Evolutionary conservation across 2,888 invertebrate genomes (phyloP), one percentile per base, ranked within the genome.

Genomic region (Morinoia aosen): DNA sequence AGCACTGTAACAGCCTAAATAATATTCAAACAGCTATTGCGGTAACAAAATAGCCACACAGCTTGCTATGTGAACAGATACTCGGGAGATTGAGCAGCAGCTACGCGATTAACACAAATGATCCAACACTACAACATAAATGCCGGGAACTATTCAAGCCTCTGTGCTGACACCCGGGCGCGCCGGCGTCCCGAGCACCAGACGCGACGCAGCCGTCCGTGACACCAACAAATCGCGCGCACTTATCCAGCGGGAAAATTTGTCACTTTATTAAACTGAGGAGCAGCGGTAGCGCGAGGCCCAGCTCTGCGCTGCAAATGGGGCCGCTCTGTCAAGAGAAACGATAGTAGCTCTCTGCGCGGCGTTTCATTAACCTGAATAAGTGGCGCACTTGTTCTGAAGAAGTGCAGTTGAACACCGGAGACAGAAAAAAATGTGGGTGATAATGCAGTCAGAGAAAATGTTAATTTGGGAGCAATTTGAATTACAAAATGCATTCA

Each of bases 261-360:
- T 93, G 93, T 93, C 93, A 93, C 93, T 93, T 93, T 93, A 93
- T 93, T 93, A 93, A 93, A 93, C 57, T 48, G 90, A 90, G 90
- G 90, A 90, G 90, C 90, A 90, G 90, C 90, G 90, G 40, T 33
- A 19, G 90, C 40, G 11, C 40, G 90, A 90, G 90, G 90, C 90
- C 48, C 90, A 40, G 40, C 39, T 39, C 90, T 16, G 40, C 90
- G 48, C 90, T 90, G 90, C 90, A 90, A 90, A 90, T 90, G 90
- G 90, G 48, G 90, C 90, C 39, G 90, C 90, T 90, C 48, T 48
- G 90, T 90, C 90, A 90, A 39, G 48, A 90, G 90, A 90, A 90
- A 90, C 90, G 90, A 90, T 90, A 90, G 90, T 48, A 48, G 90
- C 90, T 90, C 90, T 90, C 90, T 33, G 90, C 90, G 48, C 11